Evolutionary conservation across 2,888 invertebrate genomes (phyloP), one percentile per base, ranked within the genome.

Genomic region (Venustoraphidia nigricollis): DNA sequence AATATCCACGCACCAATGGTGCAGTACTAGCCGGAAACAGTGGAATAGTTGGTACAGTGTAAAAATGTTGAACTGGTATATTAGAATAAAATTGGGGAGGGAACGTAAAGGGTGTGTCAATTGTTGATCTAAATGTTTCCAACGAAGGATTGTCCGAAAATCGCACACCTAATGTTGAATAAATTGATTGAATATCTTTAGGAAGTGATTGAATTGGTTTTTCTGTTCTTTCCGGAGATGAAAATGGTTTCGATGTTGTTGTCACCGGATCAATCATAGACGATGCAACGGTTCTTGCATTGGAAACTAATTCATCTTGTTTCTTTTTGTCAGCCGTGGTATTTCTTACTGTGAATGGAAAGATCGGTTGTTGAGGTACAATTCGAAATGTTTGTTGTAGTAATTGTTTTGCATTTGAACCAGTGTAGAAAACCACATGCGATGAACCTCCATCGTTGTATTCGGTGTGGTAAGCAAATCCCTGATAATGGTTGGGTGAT

Each of bases 391-490:
- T 47, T 44, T 14, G 8, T 34, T 41, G 6, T 47, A 34, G 49
- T 42, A 52, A 44, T 50, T 51, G 49, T 9, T 52, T 50, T 6
- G 59, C 54, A 51, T 60, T 57, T 1, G 59, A 56, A 10, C 61
- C 61, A 13, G 56, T 55, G 46, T 59, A 51, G 49, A 61, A 63
- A 36, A 60, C 52, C 34, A 62, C 62, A 45, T 59, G 60, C 3
- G 60, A 59, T 46, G 50, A 55, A 0, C 58, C 61, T 27, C 59
- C 60, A 52, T 56, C 55, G 8, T 58, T 53, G 42, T 55, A 58
- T 41, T 57, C 55, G 2, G 60, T 63, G 14, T 56, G 55, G 47
- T 63, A 64, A 6, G 59, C 60, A 48, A 60, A 64, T 34, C 64
- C 64, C 8, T 54, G 52, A 40, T 55, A 55, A 42, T 53, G 52